phyloP scores from a whole-genome alignment of 2,888 invertebrate species.

The Taphrorychus bicolor region DNA sequence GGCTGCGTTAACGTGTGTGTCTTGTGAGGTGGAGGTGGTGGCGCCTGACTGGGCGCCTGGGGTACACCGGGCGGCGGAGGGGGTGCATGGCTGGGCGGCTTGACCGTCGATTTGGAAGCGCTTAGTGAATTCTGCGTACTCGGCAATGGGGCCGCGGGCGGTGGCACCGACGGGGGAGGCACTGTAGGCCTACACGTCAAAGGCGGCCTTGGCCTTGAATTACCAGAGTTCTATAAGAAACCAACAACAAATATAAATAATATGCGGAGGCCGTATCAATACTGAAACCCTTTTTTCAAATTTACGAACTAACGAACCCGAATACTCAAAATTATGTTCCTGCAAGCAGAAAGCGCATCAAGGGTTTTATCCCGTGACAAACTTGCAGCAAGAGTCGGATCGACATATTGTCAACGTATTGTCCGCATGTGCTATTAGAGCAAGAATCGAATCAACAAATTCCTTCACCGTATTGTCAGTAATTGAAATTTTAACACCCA shows the following conservation, averaged over 20 bases:
- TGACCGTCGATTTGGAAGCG: slow-evolving; percentile 43
- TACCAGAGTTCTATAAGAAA: background rate
- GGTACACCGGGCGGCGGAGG: slow-evolving; percentile 55
- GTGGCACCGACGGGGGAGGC: slow-evolving; percentile 53
- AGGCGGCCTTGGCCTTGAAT: slow-evolving; percentile 42
- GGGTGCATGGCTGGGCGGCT: slow-evolving; percentile 57
- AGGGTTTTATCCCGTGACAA: too few species aligned
- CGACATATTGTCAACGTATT: too few species aligned
- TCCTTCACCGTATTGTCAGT: too few species aligned
- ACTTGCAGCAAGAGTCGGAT: too few species aligned
- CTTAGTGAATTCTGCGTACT: slow-evolving; percentile 48
- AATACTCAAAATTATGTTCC: too few species aligned
- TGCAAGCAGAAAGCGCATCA: too few species aligned
- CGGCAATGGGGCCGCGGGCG: slow-evolving; percentile 17
- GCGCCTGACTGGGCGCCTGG: slow-evolving; percentile 49
- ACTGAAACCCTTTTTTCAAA: too few species aligned
- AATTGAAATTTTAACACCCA: too few species aligned
- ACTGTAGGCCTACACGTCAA: slow-evolving; percentile 55
- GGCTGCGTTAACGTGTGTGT: slow-evolving; percentile 44
- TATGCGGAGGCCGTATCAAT: too few species aligned
- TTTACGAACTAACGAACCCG: too few species aligned
- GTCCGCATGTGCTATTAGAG: too few species aligned
- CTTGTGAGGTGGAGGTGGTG: slow-evolving; percentile 53
- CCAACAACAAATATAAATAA: background rate
- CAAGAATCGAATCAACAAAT: too few species aligned